phyloP scores from a whole-genome alignment of 2,797 vertebrate species.

The Columba guinea region DNA sequence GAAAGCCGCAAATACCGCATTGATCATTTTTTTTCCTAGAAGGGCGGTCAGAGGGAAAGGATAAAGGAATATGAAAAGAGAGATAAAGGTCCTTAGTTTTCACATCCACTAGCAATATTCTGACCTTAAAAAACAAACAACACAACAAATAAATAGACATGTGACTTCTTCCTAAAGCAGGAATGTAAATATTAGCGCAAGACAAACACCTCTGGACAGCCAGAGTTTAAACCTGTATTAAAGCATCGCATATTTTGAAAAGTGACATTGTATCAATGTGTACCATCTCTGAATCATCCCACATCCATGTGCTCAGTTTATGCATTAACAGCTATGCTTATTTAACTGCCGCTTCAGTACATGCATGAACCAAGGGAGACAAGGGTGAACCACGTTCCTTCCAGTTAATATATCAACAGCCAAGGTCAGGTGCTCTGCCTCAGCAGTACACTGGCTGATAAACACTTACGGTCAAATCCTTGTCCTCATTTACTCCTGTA shows the following conservation, averaged over 20 bases:
- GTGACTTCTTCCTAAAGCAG: constrained; percentile 42
- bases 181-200: constrained; percentile 3
- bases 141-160: background rate
- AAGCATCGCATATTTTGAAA: background rate
- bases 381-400: constrained; percentile 6
- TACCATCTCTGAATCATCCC: background rate
- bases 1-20: background rate
- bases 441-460: background rate
- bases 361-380: background rate
- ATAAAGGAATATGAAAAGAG: background rate
- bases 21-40: background rate
- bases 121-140: background rate
- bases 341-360: constrained; percentile 17
- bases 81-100: background rate
- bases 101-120: constrained; percentile 3
- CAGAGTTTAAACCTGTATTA: background rate
- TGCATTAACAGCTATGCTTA: constrained; percentile 27
- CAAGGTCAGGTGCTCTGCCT: constrained; percentile 22
- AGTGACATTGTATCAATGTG: background rate
- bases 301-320: background rate
- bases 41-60: background rate
- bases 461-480: background rate
- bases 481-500: background rate
- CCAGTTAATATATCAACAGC: background rate
- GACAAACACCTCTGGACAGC: background rate